Evolutionary conservation across 2,888 invertebrate genomes (phyloP), one percentile per base, ranked within the genome.

Genomic region (Melitaea athalia): DNA sequence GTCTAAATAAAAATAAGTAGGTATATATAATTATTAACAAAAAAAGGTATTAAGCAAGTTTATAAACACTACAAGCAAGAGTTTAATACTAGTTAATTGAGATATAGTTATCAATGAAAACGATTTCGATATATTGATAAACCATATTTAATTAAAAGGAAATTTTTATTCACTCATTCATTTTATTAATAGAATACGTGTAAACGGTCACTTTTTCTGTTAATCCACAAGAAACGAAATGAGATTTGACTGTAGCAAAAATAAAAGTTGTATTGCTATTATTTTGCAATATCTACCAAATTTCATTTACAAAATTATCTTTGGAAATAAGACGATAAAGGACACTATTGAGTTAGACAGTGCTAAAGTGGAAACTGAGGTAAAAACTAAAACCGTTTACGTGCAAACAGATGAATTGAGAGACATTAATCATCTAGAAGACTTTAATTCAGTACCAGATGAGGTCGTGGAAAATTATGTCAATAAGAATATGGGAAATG

Each of bases 121-220:
- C 15, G 38, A 42, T 57, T 57, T 15, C 33, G 12, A 31, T 14
- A 15, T 15, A 12, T 52, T 60, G 65, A 65, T 65, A 60, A 52
- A 45, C 43, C 52, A 0, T 31, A 59, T 42, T 65, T 59, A 60
- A 65, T 65, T 65, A 52, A 64, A 60, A 52, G 12, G 6, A 50
- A 33, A 15, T 14, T 31, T 12, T 14, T 11, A 10, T 11, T 15
- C 8, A 24, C 8, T 43, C 43, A 59, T 59, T 60, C 33, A 31
- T 31, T 15, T 14, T 43, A 52, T 12, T 15, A 45, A 43, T 5
- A 14, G 15, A n/a, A 3, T 10, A 3, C 3, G 3, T 3, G 1
- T 24, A 24, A 42, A 24, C 42, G 38, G 11, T 15, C 0, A 49
- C 14, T 49, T 14, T 49, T 6, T 49, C 6, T 49, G 6, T 49